Evolutionary conservation across 2,797 vertebrate species (phyloP), one percentile per base, ranked within the genome.

Genomic region (Alectoris magna): DNA sequence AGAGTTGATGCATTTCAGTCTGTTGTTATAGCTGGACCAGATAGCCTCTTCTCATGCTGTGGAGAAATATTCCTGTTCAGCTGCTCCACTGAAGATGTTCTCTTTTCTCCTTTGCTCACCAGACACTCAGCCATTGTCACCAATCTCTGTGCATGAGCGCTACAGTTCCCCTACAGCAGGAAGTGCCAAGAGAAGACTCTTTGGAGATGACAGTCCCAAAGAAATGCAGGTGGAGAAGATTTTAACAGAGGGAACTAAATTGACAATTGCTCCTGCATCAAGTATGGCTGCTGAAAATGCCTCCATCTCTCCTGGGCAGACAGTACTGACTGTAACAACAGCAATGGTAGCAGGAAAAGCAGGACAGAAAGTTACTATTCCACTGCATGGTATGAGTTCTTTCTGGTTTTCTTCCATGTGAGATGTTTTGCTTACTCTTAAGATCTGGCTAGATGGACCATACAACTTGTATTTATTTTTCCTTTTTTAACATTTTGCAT

Each of bases 121-220:
- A 99, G 99, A 99, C 49, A 26, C 98, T 41, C 98, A 97, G 43
- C 98, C 98, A 1, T 94, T 98, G 53, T 99, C 99, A 51, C 99
- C 99, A 0, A 97, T 99, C 79, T 99, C 98, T 1, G 98, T 99
- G 69, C 99, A 99, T 0, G 99, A 99, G 88, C 98, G 99, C 69
- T 99, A 98, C 96, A 99, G 98, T 96, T 99, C 99, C 51, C 99
- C 99, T 8, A 96, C 98, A 2, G 99, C 99, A 5, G 99, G 99
- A 75, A 99, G 99, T 48, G 99, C 99, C 8, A 99, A 99, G 81
- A 98, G 99, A 4, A 98, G 99, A 60, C 98, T 99, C 22, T 99
- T 99, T 53, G 98, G 98, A 9, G 99, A 99, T 34, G 99, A 99
- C 80, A 95, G 96, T 39, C 95, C 98, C 91, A 97, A 97, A 85